A percentile compares a stretch with the other conserved stretches of the same genome.
phyloP scores from a whole-genome alignment of 2,113 vertebrate genomes.

The Boleophthalmus pectinirostris region DNA sequence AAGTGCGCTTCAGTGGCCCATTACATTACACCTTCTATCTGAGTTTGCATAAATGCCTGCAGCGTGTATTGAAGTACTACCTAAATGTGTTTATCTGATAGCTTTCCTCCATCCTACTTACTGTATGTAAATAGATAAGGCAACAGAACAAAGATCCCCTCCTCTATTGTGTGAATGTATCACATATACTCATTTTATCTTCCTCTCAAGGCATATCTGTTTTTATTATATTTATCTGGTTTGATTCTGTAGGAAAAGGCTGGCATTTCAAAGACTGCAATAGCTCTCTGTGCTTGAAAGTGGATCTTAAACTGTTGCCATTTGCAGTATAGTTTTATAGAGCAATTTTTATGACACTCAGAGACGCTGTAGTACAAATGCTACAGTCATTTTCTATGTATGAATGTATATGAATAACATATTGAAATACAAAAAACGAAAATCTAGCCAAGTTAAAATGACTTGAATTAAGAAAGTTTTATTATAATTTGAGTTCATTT shows the following conservation, averaged over 20 bases:
- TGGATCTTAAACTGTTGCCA: too few relatives aligned
- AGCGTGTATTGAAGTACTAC: neutral
- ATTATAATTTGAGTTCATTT: too few relatives aligned
- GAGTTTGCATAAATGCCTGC: conserved; percentile 7
- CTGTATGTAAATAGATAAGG: conserved; percentile 16
- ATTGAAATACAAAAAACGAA: too few relatives aligned
- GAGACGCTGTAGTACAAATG: too few relatives aligned
- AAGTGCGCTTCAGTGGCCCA: neutral
- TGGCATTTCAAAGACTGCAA: too few relatives aligned
- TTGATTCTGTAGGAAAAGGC: conserved; percentile 7
- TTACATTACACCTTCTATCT: neutral
- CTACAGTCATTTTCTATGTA: too few relatives aligned
- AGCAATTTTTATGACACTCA: too few relatives aligned
- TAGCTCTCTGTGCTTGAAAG: too few relatives aligned
- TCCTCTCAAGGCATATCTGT: neutral
- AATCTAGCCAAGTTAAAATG: too few relatives aligned
- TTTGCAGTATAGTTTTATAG: too few relatives aligned
- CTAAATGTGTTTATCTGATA: neutral
- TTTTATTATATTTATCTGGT: neutral
- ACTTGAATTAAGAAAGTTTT: too few relatives aligned
- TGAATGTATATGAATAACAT: too few relatives aligned
- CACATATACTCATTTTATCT: neutral
- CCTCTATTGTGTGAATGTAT: conserved; percentile 13
- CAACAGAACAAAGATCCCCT: neutral
- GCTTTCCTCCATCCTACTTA: conserved; percentile 8